Evolutionary conservation across 2,113 vertebrate species (phyloP), one percentile per base, ranked within the genome.

Genomic region (Morone saxatilis): DNA sequence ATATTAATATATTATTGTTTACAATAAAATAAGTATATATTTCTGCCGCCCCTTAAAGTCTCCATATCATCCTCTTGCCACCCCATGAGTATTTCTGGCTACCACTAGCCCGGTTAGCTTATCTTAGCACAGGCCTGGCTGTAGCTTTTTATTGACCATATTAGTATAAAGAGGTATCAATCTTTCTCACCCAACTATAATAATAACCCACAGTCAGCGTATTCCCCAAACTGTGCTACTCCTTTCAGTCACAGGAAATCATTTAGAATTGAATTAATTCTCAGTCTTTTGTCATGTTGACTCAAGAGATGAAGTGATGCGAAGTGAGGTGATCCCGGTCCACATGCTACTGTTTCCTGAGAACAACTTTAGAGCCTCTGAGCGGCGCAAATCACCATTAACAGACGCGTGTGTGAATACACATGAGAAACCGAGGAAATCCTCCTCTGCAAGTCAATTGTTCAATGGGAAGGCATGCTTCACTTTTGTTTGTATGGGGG

Each of bases 401-500:
- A 66, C 81, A 69, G 59, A 56, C 87, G 68, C 85, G 78, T 78
- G 87, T 59, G 65, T 66, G 72, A 70, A 76, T 76, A 72, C 88
- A 53, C 84, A 76, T 2, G 6, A 36, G 47, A 51, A 63, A 14
- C 43, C 7, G 41, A 82, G 76, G 84, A 91, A 86, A 86, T 90
- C 91, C 85, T 82, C 48, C 63, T 88, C 84, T 62, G 53, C 82
- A 0, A 66, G 69, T 25, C 48, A 56, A 66, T 61, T 67, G 78
- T 71, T 91, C 76, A 54, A 48, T 45, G 73, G 45, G 50, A 61
- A 62, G 71, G 19, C 65, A 48, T 66, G 66, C 83, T 90, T 87
- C 86, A 91, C 91, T 93, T 91, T 92, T 92, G 85, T 92, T 89
- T 89, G 91, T 61, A 57, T 78, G 81, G 45, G 84, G 77, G 73